phyloP scores from a whole-genome alignment of 2,888 invertebrate species.

The Coelogynopora nodosa region DNA sequence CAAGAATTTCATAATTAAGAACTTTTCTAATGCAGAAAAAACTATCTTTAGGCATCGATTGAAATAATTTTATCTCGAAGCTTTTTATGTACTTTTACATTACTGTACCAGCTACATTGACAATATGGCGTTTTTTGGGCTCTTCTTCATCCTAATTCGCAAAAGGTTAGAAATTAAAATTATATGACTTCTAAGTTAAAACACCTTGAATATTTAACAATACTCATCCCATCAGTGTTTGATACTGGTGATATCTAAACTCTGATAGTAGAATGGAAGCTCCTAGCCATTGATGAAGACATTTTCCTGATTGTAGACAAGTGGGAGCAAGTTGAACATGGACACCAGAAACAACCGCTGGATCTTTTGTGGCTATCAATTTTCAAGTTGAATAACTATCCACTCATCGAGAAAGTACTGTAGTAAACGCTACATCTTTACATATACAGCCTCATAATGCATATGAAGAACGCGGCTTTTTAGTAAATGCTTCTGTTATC shows the following conservation, averaged over 20 bases:
- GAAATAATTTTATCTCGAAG: not conserved
- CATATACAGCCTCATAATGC: too few species aligned
- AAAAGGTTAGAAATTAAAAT: not conserved
- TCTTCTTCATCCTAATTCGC: not conserved
- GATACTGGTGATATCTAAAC: too few species aligned
- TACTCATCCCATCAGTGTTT: not conserved
- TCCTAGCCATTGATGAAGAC: not conserved
- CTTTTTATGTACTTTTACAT: not conserved
- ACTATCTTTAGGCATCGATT: not conserved
- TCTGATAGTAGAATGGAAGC: not conserved
- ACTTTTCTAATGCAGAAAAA: not conserved
- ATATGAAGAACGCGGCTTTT: too few species aligned
- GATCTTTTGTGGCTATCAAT: not conserved
- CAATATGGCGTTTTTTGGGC: not conserved
- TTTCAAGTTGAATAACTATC: not conserved
- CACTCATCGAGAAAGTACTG: not conserved
- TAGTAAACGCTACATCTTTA: too few species aligned
- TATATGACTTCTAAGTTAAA: not conserved
- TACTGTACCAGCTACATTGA: not conserved
- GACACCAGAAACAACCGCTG: not conserved
- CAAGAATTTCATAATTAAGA: not conserved
- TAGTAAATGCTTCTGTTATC: too few species aligned
- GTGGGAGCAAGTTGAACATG: not conserved
- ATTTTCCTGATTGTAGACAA: not conserved
- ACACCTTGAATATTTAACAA: not conserved